Evolutionary conservation across 2,888 invertebrate genomes (phyloP).

Genomic region (Euplagia quadripunctaria): DNA sequence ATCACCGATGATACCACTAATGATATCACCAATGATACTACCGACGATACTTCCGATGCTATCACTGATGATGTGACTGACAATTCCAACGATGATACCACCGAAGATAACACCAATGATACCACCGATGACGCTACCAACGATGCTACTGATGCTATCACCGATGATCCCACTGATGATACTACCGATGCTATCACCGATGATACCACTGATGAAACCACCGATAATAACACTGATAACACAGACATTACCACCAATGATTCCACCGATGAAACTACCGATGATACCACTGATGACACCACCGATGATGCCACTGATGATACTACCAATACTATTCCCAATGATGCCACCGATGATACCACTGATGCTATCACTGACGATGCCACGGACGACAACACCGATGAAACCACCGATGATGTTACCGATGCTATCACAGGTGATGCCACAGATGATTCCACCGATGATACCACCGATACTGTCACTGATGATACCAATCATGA

Average conservation of each 20-base stretch:
- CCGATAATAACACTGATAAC: not conserved
- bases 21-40: not conserved
- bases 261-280: not conserved
- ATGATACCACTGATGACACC: not conserved
- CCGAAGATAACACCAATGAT: not conserved
- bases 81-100: not conserved
- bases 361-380: not conserved
- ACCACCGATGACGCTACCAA: no score
- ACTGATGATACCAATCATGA: not conserved
- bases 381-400: not conserved
- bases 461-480: not conserved
- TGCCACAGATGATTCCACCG: not conserved
- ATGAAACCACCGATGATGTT: not conserved
- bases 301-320: not conserved
- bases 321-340: not conserved
- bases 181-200: not conserved
- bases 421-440: slow-evolving; percentile 2
- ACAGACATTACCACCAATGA: not conserved
- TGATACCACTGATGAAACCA: not conserved
- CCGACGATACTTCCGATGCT: not conserved
- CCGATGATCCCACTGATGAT: no score
- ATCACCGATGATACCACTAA: not conserved
- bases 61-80: not conserved
- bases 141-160: no score
- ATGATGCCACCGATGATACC: not conserved